Evolutionary conservation across 2,797 vertebrate species (phyloP).

Genomic region (Nannoperca obscura): DNA sequence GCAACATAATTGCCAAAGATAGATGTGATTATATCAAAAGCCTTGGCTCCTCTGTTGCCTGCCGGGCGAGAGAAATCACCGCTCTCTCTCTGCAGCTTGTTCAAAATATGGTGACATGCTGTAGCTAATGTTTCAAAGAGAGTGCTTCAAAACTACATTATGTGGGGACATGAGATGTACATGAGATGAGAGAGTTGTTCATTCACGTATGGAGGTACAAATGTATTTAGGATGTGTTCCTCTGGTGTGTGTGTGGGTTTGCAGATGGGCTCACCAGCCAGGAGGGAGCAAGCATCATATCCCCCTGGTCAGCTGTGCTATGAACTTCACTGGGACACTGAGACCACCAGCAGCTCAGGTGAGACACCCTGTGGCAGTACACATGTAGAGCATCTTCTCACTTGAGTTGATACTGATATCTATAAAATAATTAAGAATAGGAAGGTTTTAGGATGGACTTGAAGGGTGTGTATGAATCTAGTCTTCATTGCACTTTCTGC

Average conservation of each 20-base stretch:
- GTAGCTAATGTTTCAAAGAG: slow-evolving; percentile 62
- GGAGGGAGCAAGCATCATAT: slow-evolving; percentile 82
- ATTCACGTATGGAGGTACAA: slow-evolving; percentile 1
- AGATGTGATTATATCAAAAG: slow-evolving; percentile 51
- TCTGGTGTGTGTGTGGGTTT: slow-evolving; percentile 37
- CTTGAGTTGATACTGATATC: background rate
- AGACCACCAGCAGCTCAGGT: slow-evolving; percentile 85
- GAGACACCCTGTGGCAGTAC: slow-evolving; percentile 75
- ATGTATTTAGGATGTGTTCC: slow-evolving; percentile 28
- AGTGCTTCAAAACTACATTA: slow-evolving; percentile 67
- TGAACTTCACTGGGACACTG: slow-evolving; percentile 90
- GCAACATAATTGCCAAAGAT: slow-evolving; percentile 49
- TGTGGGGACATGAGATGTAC: slow-evolving; percentile 25
- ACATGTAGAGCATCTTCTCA: slow-evolving; percentile 22
- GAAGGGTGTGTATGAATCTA: too few relatives aligned
- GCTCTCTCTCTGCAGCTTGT: slow-evolving; percentile 21
- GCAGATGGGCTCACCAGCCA: slow-evolving; percentile 84
- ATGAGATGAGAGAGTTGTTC: slow-evolving; percentile 16
- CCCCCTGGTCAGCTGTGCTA: slow-evolving; percentile 84
- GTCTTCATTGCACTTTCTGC: background rate
- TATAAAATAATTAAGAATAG: too few relatives aligned
- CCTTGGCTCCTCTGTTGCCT: slow-evolving; percentile 4
- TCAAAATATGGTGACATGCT: slow-evolving; percentile 26
- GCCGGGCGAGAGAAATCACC: slow-evolving; percentile 25
- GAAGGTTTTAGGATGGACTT: background rate